Conservation (phyloP, 2,888 invertebrate species). For the Monochamus alternatus region DNA sequence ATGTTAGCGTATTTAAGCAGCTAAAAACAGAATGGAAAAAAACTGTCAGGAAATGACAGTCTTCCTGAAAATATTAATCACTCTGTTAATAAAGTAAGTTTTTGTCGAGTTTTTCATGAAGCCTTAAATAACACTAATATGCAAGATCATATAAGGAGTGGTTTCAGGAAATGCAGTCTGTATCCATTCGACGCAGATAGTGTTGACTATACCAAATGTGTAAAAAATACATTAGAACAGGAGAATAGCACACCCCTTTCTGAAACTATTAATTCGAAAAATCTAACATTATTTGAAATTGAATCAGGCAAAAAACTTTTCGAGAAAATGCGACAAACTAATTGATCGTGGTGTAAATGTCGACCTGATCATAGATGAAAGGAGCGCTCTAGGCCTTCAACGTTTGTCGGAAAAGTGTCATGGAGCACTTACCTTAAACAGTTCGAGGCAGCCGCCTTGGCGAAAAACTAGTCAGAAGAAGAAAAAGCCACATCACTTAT, state of each 20-base stretch:
- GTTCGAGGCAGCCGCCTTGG: too few species aligned
- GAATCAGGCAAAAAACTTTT: neutral
- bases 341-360: constrained; percentile 6
- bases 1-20: constrained; percentile 56
- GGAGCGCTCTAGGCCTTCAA: neutral
- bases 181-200: constrained; percentile 38
- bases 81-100: constrained; percentile 53
- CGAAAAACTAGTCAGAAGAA: too few species aligned
- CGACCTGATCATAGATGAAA: constrained; percentile 14
- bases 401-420: too few species aligned
- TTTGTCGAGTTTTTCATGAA: constrained; percentile 52
- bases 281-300: constrained; percentile 13
- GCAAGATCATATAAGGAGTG: constrained; percentile 36
- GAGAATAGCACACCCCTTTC: neutral
- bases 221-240: constrained; percentile 1
- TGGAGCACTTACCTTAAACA: too few species aligned
- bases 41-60: constrained; percentile 47
- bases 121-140: constrained; percentile 32
- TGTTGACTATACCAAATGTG: constrained; percentile 38
- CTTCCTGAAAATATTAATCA: constrained; percentile 45
- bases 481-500: too few species aligned
- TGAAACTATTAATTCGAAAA: neutral
- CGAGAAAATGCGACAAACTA: neutral
- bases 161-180: constrained; percentile 42
- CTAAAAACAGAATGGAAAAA: constrained; percentile 57